Percentiles rank a stretch among this genome's conserved stretches.
phyloP scores from a whole-genome alignment of 2,113 vertebrate genomes.

The Lepus americanus region DNA sequence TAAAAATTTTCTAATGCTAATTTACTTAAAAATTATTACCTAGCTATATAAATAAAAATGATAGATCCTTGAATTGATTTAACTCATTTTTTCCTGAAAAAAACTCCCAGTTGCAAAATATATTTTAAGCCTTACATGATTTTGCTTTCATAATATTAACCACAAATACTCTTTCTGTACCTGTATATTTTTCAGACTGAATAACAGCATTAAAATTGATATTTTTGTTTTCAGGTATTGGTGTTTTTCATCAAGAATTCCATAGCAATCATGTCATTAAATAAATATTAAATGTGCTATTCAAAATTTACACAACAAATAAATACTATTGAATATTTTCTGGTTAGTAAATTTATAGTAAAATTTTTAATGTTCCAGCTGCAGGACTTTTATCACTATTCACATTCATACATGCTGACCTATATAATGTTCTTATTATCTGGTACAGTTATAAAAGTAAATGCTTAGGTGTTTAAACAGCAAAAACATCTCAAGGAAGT shows the following conservation, averaged over 20 bases:
- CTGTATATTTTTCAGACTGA: neutral
- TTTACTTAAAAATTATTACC: neutral
- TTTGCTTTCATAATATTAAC: neutral
- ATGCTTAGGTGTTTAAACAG: neutral
- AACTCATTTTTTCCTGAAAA: neutral
- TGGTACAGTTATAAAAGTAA: neutral
- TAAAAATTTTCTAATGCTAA: neutral
- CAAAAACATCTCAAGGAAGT: neutral
- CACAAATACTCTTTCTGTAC: neutral
- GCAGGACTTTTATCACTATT: neutral
- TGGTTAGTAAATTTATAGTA: slow-evolving; percentile 38
- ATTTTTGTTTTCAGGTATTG: slow-evolving; percentile 53
- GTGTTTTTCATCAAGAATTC: neutral
- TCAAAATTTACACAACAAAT: slow-evolving; percentile 51
- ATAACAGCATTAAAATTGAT: slow-evolving; percentile 35
- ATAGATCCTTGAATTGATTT: neutral
- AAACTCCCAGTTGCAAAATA: neutral
- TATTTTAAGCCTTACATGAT: neutral
- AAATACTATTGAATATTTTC: neutral
- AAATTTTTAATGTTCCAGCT: neutral
- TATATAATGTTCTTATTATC: neutral
- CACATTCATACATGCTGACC: neutral
- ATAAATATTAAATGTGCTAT: slow-evolving; percentile 5
- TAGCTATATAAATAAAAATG: neutral
- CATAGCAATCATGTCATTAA: slow-evolving; percentile 58